phyloP scores from a whole-genome alignment of 1,140 invertebrate species.

The Nomia melanderi region DNA sequence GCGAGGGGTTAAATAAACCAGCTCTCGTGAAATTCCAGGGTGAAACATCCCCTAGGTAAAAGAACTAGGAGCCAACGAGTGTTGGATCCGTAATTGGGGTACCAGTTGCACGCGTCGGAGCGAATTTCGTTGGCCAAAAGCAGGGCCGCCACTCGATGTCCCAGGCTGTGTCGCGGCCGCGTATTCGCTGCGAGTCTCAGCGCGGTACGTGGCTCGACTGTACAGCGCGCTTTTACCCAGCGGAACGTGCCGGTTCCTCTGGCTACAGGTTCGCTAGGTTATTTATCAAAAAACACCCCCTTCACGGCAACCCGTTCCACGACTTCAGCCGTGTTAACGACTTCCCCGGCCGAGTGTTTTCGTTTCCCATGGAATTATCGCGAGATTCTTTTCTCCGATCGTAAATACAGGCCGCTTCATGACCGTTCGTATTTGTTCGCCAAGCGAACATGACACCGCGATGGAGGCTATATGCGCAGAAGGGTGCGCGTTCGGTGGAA shows the following conservation, averaged over 20 bases:
- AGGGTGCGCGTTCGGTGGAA: too few relatives aligned
- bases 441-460: too few relatives aligned
- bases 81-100: conserved; percentile 55
- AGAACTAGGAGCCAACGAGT: too few relatives aligned
- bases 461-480: too few relatives aligned
- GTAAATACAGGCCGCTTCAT: too few relatives aligned
- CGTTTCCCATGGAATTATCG: background rate
- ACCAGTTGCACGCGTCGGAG: conserved; percentile 66
- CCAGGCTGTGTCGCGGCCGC: conserved; percentile 24
- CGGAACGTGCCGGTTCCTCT: conserved; percentile 5
- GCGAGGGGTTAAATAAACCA: too few relatives aligned
- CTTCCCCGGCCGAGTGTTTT: background rate
- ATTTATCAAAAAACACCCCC: background rate
- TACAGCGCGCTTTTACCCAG: conserved; percentile 19
- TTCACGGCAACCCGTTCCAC: background rate
- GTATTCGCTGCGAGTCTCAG: conserved; percentile 32
- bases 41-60: too few relatives aligned
- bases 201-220: conserved; percentile 20
- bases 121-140: conserved; percentile 58
- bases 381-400: background rate
- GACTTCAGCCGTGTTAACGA: background rate
- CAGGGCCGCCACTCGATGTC: background rate
- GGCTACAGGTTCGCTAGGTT: background rate
- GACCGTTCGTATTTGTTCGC: too few relatives aligned
- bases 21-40: too few relatives aligned